A percentile compares a stretch with the other conserved stretches of the same genome.
phyloP scores from a whole-genome alignment of 2,797 vertebrate genomes.

The Lycodopsis pacificus region DNA sequence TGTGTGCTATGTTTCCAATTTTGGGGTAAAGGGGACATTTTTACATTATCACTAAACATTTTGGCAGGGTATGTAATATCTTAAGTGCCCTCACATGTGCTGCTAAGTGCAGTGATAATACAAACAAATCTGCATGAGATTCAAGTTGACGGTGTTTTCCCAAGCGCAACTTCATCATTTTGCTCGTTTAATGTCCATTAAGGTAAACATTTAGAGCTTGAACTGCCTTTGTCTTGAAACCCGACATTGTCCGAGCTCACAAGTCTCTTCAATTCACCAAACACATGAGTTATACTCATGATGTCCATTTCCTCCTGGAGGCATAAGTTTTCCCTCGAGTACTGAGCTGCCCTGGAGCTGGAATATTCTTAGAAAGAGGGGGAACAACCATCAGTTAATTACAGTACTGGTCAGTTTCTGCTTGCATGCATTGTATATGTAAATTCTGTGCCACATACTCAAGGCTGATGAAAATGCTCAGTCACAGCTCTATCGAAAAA shows the following conservation, averaged over 20 bases:
- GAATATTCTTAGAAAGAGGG: background rate
- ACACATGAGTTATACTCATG: background rate
- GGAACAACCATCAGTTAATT: slow-evolving; percentile 15
- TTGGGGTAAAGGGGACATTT: slow-evolving; percentile 5
- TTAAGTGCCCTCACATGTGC: slow-evolving; percentile 21
- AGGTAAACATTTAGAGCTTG: slow-evolving; percentile 9
- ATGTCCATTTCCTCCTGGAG: background rate
- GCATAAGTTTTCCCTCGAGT: background rate
- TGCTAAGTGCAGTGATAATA: slow-evolving; percentile 26
- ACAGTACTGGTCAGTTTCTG: slow-evolving; percentile 7
- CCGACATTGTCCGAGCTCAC: background rate
- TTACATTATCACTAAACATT: slow-evolving; percentile 20
- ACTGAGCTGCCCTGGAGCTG: background rate
- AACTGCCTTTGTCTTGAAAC: slow-evolving; percentile 13
- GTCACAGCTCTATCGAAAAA: slow-evolving; percentile 1
- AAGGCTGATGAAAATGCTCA: slow-evolving; percentile 6
- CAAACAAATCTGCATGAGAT: slow-evolving; percentile 43
- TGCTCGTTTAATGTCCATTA: slow-evolving; percentile 13
- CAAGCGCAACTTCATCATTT: background rate
- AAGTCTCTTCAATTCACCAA: slow-evolving; percentile 17
- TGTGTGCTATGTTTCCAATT: slow-evolving; percentile 26
- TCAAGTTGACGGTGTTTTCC: background rate
- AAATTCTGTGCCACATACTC: background rate
- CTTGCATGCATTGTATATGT: background rate
- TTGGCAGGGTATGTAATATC: slow-evolving; percentile 18